These are phyloP conservation scores for Apostichopus japonicus DNA, from an alignment of 35 echinoderm and acorn worm species.

Conservation along the genomic window DNA sequence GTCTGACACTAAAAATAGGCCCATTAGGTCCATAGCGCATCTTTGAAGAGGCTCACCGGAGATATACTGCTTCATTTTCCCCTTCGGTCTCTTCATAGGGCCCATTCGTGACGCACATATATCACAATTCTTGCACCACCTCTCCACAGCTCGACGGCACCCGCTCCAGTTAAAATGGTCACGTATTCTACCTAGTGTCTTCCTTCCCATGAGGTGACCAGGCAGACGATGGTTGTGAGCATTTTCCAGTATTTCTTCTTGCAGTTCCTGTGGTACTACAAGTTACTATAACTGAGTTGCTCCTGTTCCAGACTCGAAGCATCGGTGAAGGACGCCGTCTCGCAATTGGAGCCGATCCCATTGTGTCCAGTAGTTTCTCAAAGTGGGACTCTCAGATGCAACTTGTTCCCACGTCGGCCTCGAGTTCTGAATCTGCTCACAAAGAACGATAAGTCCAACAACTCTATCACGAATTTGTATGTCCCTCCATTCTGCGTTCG, in stretches of 20 bases:
- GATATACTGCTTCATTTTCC: not conserved
- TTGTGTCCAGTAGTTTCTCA: not conserved
- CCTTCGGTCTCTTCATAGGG: not conserved
- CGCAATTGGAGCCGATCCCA: not conserved
- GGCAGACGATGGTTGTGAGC: not conserved
- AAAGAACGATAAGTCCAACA: not conserved
- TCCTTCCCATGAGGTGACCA: not conserved
- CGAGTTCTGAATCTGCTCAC: not conserved
- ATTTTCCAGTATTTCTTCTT: not conserved
- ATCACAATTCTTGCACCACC: slow-evolving; percentile 29
- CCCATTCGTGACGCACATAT: not conserved
- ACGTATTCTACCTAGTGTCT: not conserved
- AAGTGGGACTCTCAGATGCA: no score
- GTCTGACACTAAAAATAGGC: slow-evolving; percentile 43
- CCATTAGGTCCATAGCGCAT: slow-evolving; percentile 69
- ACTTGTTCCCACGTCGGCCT: no score
- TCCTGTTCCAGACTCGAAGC: not conserved
- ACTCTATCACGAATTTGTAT: not conserved
- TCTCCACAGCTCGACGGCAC: slow-evolving; percentile 5
- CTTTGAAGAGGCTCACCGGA: slow-evolving; percentile 50
- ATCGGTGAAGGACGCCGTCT: not conserved
- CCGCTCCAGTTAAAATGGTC: slow-evolving; percentile 39
- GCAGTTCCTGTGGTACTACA: no score
- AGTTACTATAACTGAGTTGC: not conserved
- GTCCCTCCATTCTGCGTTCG: not conserved